These are phyloP conservation scores for Butorides virescens DNA, from an alignment of 2,113 vertebrate species.

Conservation along the genomic window DNA sequence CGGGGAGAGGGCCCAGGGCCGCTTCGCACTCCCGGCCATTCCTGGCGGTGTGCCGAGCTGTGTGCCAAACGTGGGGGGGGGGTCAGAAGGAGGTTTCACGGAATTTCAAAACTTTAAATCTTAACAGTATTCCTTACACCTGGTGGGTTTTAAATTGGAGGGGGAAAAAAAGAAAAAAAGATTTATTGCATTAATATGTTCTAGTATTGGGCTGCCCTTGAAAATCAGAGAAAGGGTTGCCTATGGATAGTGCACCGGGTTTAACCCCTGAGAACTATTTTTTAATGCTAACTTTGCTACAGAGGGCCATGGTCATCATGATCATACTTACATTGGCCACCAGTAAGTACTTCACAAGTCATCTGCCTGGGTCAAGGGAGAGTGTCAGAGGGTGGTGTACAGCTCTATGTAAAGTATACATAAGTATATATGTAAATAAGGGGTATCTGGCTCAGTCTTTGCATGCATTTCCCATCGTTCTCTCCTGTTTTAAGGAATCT, in stretches of 20 bases:
- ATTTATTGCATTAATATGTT: constrained; percentile 26
- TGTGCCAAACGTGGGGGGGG: neutral
- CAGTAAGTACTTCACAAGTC: neutral
- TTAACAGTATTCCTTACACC: neutral
- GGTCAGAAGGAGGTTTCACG: neutral
- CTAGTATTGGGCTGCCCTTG: neutral
- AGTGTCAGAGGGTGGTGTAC: neutral
- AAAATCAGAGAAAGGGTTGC: neutral
- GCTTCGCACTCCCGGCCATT: fast-evolving
- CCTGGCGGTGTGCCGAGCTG: fast-evolving
- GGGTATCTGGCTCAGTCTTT: neutral
- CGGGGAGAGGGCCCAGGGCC: fast-evolving
- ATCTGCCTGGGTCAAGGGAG: neutral
- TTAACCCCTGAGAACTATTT: neutral
- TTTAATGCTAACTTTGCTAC: neutral
- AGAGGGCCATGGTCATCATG: neutral
- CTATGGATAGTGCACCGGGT: neutral
- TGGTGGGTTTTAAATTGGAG: neutral
- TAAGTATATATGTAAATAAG: neutral
- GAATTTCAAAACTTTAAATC: neutral
- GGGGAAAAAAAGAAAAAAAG: no score
- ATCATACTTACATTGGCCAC: neutral
- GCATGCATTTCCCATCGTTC: neutral
- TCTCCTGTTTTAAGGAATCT: neutral
- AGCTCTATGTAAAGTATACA: neutral